Evolutionary conservation across 1,140 invertebrate species (phyloP), one percentile per base, ranked within the genome.

Genomic region (Kradibia gibbosae): DNA sequence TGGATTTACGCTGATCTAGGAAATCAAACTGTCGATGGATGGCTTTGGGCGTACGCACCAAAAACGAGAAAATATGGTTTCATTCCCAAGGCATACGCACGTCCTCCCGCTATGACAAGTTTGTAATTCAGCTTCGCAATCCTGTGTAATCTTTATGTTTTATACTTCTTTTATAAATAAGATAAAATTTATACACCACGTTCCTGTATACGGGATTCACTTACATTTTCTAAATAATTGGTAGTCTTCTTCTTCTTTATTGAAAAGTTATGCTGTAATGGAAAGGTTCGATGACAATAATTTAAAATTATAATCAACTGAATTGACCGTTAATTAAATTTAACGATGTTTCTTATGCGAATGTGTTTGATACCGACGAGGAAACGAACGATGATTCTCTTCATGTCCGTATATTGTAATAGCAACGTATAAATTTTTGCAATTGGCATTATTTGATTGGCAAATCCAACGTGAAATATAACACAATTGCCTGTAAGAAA

Each of bases 1-100:
- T 98, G 96, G 96, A 97, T 98, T 79, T 98, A 98, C 91, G 97
- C 97, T 0, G 97, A 98, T 91, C 92, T 98, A 50, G 95, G 94
- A 82, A 97, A 98, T 92, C 97, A 98, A 91, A 98, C 96, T 0
- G 97, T 98, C 1, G 96, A 98, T 87, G 97, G 97, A 17, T 98
- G 97, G 97, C 91, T 98, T 42, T 99, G 97, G 97, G 97, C 97
- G 0, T 98, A 97, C 90, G 96, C 97, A 15, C 97, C 97, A 0
- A 97, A 97, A 91, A 96, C 96, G 17, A 92, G 97, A 39, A 97
- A 97, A 91, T 98, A 98, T 88, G 98, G 98, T 20, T 98, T 98
- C 90, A 98, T 99, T 86, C 98, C 98, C 17, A 98, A 97, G 89
- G 96, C 97, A 0, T 98, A 98, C 88, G 97, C 97, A 0, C 92